Base-by-base conservation (phyloP, 1,140 invertebrate genomes). In the Copidosoma floridanum region DNA sequence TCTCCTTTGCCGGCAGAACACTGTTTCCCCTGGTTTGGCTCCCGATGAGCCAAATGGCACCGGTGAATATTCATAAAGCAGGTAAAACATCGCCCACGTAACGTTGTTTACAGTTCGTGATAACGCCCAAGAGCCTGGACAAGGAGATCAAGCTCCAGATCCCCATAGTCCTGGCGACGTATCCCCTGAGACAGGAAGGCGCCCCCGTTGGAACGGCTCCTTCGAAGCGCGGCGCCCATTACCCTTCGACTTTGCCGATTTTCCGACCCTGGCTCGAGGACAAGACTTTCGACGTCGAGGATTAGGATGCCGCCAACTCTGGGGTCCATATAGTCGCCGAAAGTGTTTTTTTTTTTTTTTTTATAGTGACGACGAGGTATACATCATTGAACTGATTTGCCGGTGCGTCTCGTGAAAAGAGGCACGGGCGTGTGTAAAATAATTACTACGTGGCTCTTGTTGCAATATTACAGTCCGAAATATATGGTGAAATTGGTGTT, bases 141-240 rank as follows among this genome's bases (percentile, higher is more conserved):
- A 95, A 95, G 77, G 89, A 93, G 69, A 89, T 96, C 26, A 95
- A 95, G 77, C 81, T 97, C 2, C 94, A 96, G 75, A 83, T 96
- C 72, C 94, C 94, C 20, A 94, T 97, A 61, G 87, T 95, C 71
- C 83, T 97, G 77, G 94, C 92, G 14, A 96, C 93, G n/a, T 97
- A 96, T 80, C 94, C 94, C 1, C 84, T 95, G 68, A 82, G 90
- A 52, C 81, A 82, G 55, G 84, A 86, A 62, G 86, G 86, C 57
- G 83, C 83, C 18, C 77, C 79, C 16, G 79, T 78, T 12, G 83
- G 82, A 26, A 86, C 84, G 54, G 84, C 83, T 8, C 85, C 85
- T 10, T 84, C 84, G 16, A 92, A 89, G 76, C 84, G 84, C 65
- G 90, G 89, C 47, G 91, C 92, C 11, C 90, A 94, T 79, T 96